These are phyloP conservation scores for Latheticus oryzae DNA, from an alignment of 2,888 invertebrate species.

Conservation along the genomic window DNA sequence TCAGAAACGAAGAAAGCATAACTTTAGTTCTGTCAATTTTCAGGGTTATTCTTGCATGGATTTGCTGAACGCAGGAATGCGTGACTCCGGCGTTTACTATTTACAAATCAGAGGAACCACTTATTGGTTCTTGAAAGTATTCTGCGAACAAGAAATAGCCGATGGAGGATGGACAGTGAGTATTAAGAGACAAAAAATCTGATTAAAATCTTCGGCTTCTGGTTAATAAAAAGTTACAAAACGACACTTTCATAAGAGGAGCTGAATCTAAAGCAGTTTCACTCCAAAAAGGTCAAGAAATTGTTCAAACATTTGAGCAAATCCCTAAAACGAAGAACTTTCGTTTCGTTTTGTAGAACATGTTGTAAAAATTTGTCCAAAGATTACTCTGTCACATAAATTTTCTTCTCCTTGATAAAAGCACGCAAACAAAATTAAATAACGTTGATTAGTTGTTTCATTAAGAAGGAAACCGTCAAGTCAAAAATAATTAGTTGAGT, in stretches of 20 bases:
- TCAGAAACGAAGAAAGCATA: no score
- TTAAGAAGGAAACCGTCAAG: background rate
- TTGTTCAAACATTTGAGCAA: no score
- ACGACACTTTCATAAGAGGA: no score
- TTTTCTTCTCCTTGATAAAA: no score
- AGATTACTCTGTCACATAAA: no score
- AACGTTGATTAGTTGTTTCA: constrained; percentile 3
- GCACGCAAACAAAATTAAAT: background rate
- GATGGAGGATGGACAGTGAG: constrained; percentile 95
- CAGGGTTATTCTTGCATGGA: constrained; percentile 92
- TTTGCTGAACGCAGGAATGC: constrained; percentile 85
- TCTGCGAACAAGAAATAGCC: constrained; percentile 87
- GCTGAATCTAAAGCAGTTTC: no score
- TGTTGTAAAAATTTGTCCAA: no score
- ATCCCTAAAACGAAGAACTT: no score
- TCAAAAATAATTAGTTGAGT: constrained; percentile 6
- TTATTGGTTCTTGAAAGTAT: constrained; percentile 93
- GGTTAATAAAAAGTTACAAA: background rate
- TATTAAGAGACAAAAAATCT: constrained; percentile 40
- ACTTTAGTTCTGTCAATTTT: no score
- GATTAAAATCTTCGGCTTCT: background rate
- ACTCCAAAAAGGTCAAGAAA: no score
- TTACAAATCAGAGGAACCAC: constrained; percentile 91
- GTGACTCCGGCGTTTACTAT: constrained; percentile 89
- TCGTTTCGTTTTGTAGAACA: no score